These are phyloP conservation scores for Nettapus auritus DNA, from an alignment of 2,113 vertebrate genomes.

Conservation along the genomic window DNA sequence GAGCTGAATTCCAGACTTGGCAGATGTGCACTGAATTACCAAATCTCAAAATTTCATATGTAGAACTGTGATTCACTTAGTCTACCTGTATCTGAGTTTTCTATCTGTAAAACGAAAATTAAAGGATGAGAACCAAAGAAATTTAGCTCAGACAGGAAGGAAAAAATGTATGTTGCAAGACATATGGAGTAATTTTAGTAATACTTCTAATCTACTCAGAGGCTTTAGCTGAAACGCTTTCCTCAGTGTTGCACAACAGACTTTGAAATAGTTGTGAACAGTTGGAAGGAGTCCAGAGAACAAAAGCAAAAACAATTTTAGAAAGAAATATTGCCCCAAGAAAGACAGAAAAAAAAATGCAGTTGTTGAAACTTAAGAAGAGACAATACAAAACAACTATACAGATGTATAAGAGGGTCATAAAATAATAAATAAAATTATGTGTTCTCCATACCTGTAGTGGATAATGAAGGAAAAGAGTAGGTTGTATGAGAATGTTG, in stretches of 20 bases:
- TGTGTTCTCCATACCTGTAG: not conserved
- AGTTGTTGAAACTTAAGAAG: not conserved
- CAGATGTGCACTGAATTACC: not conserved
- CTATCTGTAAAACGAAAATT: constrained; percentile 5
- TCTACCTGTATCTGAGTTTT: not conserved
- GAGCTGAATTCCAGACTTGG: not conserved
- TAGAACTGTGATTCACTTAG: not conserved
- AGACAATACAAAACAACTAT: not conserved
- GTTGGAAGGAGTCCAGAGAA: not conserved
- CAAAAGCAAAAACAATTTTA: not conserved
- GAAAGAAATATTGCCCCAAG: not conserved
- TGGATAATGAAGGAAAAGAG: not conserved
- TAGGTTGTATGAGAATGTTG: not conserved
- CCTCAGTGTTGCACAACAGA: not conserved
- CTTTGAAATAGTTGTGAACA: constrained; percentile 19
- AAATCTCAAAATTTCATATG: not conserved
- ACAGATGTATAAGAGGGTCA: not conserved
- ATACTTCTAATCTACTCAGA: constrained; percentile 30
- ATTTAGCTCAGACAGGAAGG: constrained; percentile 4
- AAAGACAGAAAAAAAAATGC: not conserved
- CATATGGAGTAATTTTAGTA: constrained; percentile 6
- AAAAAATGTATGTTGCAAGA: constrained; percentile 16
- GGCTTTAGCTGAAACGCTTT: not conserved
- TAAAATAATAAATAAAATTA: not conserved
- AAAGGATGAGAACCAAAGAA: not conserved